A percentile compares a stretch with the other conserved stretches of the same genome.
These are phyloP conservation scores for Danio rerio DNA, from an alignment of 2,113 vertebrate species.

Conservation along the genomic window GRCz12tu NC_133189.1:54039001-54039500, in stretches of 20 bases:
- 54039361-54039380: conserved; percentile 29
- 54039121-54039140: conserved; percentile 46
- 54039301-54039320: conserved; percentile 64
- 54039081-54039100: conserved; percentile 49
- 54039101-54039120: conserved; percentile 56
- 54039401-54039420: not conserved
- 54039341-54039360: conserved; percentile 41
- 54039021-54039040: conserved; percentile 61
- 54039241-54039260: conserved; percentile 71
- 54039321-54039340: conserved; percentile 60
- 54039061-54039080: conserved; percentile 64
- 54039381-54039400: not conserved
- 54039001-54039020: conserved; percentile 58
- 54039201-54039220: conserved; percentile 58
- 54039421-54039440: too few species aligned
- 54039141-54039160: conserved; percentile 35
- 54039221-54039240: conserved; percentile 65
- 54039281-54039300: conserved; percentile 77
- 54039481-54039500: conserved; percentile 13
- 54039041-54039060: conserved; percentile 59
- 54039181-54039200: conserved; percentile 63
- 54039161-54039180: too few species aligned
- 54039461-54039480: conserved; percentile 39
- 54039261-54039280: conserved; percentile 71
- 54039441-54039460: conserved; percentile 14